phyloP scores from a whole-genome alignment of 2,113 vertebrate genomes.

The Eublepharis macularius region DNA sequence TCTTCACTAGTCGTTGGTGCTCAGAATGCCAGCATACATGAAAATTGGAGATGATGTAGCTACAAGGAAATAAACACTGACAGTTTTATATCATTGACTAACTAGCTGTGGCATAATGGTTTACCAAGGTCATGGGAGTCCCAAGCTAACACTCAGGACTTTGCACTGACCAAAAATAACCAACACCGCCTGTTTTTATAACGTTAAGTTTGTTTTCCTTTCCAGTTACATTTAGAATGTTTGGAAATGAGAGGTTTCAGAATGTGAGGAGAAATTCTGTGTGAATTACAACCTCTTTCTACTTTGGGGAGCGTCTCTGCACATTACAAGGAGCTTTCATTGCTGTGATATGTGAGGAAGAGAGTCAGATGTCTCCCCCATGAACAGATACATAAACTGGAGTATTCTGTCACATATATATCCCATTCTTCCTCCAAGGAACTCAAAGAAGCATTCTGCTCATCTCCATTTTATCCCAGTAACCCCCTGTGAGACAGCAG shows the following conservation, averaged over 20 bases:
- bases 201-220: background rate
- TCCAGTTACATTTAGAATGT: conserved; percentile 33
- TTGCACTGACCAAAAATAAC: conserved; percentile 1
- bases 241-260: background rate
- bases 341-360: background rate
- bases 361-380: background rate
- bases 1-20: background rate
- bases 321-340: background rate
- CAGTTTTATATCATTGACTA: background rate
- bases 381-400: background rate
- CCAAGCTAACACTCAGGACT: background rate
- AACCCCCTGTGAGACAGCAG: too few relatives aligned
- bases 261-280: background rate
- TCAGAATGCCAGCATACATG: background rate
- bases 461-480: too few relatives aligned
- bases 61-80: background rate
- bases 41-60: background rate
- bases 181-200: conserved; percentile 25
- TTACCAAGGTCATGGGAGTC: background rate
- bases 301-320: background rate
- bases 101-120: background rate
- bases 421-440: too few relatives aligned
- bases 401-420: background rate
- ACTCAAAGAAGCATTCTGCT: too few relatives aligned
- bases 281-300: background rate